Evolutionary conservation across 2,888 invertebrate genomes (phyloP), one percentile per base, ranked within the genome.

Genomic region (Sympetrum striolatum): DNA sequence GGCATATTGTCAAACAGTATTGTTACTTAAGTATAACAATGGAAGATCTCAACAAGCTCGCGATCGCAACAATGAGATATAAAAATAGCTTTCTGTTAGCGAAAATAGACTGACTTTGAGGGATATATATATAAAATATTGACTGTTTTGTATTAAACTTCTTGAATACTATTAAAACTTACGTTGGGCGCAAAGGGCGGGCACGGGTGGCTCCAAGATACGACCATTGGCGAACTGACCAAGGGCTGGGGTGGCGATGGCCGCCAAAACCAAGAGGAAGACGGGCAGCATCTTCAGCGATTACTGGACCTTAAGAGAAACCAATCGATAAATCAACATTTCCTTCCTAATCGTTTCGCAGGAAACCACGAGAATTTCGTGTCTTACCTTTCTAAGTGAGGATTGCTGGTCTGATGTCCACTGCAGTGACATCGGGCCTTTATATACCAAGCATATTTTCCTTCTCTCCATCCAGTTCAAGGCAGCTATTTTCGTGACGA

Each of bases 121-220:
- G 5, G 5, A 64, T n/a, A n/a, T n/a, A 1, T n/a, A 25, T 31
- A 22, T 31, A n/a, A 73, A 22, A 10, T 25, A 31, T 79, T 31
- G 53, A 53, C 5, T 53, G 18, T 18, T 18, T 3, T 3, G 18
- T 18, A 1, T 48, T 6, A 39, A 39, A 5, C 2, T 39, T 39
- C 6, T 39, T 39, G 15, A 5, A 64, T n/a, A 64, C 22, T 6
- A n/a, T 64, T 60, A 64, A 22, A 80, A 95, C 95, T 97, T 95
- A 97, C 97, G 95, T 93, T 97, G 96, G 25, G 97, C 96, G 93
- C 97, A 97, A 81, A 96, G 95, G 37, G 95, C 94, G 25, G 97
- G 97, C 91, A 96, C 95, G 5, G 98, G 98, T 18, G 97, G 96
- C 93, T 97, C 97, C 92, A 98, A 94, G 93, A 97, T 96, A 92